Percentiles rank a stretch among this genome's conserved stretches.
These are phyloP conservation scores for Aepyceros melampus DNA, from an alignment of 2,113 vertebrate species.

Conservation along the genomic window DNA sequence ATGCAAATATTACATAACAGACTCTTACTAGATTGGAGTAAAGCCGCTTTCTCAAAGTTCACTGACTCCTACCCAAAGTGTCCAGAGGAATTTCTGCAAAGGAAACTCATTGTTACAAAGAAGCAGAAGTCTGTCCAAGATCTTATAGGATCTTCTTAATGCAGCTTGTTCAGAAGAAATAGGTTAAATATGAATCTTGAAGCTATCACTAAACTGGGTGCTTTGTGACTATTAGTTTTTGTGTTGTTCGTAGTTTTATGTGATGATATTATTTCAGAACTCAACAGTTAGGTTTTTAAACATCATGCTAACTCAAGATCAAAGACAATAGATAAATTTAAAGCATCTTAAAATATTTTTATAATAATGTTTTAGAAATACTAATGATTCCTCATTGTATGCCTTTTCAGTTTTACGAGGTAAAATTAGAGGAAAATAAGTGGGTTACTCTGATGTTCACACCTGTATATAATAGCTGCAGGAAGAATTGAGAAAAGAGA, in stretches of 20 bases:
- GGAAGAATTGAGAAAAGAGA: neutral
- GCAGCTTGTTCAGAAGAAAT: neutral
- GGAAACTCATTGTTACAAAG: neutral
- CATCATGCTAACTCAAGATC: conserved; percentile 9
- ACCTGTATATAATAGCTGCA: neutral
- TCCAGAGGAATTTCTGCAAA: neutral
- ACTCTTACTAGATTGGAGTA: neutral
- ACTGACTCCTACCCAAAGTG: neutral
- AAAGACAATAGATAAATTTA: neutral
- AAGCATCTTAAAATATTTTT: conserved; percentile 16
- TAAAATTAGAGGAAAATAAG: conserved; percentile 15
- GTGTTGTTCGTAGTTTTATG: neutral
- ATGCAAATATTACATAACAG: neutral
- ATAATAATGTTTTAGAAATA: neutral
- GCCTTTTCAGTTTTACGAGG: neutral
- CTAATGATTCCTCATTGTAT: neutral
- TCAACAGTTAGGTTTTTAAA: neutral
- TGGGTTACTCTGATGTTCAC: neutral
- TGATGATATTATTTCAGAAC: neutral
- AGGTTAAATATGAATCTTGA: neutral
- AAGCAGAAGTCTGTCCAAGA: neutral
- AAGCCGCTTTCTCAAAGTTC: neutral
- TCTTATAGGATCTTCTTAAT: neutral
- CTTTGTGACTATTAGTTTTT: neutral
- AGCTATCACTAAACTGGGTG: neutral